phyloP scores from a whole-genome alignment of 2,888 invertebrate genomes.

The Prosapia bicincta region DNA sequence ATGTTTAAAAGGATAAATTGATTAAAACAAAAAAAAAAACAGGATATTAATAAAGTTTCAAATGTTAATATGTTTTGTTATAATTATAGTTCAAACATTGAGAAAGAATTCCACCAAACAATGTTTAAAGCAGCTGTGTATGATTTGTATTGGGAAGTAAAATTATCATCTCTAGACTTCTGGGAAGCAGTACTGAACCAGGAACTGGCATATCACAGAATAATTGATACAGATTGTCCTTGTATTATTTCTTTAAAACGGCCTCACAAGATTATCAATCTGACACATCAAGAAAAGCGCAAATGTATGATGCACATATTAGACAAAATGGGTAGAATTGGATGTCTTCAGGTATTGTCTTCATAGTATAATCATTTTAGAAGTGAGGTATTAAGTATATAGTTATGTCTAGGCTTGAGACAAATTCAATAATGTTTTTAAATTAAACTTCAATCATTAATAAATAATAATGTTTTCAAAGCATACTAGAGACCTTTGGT shows the following conservation, averaged over 20 bases:
- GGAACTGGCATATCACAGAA: conserved; percentile 63
- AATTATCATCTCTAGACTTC: conserved; percentile 64
- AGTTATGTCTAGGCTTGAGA: too few relatives aligned
- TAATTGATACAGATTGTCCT: conserved; percentile 77
- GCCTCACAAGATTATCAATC: background rate
- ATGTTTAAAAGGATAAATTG: too few relatives aligned
- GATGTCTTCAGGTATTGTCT: background rate
- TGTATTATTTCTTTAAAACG: conserved; percentile 70
- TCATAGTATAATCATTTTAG: too few relatives aligned
- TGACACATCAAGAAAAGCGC: background rate
- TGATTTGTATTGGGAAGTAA: conserved; percentile 83
- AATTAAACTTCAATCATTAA: too few relatives aligned
- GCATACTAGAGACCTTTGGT: too few relatives aligned
- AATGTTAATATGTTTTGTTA: too few relatives aligned
- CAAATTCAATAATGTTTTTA: too few relatives aligned
- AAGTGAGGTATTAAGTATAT: too few relatives aligned
- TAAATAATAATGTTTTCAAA: too few relatives aligned
- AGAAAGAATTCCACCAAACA: background rate
- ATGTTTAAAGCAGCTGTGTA: conserved; percentile 7
- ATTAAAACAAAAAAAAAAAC: too few relatives aligned
- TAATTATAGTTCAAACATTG: background rate
- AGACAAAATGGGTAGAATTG: background rate
- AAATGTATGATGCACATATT: background rate
- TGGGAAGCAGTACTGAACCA: conserved; percentile 67
- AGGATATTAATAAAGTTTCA: too few relatives aligned